Base-by-base conservation (phyloP, 2,797 vertebrate species). In the Halcyon leucocephala region DNA sequence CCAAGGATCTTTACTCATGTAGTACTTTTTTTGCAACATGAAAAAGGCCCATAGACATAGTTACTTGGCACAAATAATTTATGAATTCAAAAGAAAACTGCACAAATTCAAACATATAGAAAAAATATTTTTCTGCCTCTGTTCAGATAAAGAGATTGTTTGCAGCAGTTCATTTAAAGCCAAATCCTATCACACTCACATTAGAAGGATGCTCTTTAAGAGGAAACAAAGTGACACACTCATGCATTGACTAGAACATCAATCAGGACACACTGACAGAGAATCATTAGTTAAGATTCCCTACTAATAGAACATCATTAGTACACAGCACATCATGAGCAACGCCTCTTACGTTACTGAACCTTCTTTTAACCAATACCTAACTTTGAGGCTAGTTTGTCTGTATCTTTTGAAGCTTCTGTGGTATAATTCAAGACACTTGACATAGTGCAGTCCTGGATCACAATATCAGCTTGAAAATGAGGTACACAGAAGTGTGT, bases 241-340 rank as follows among this genome's bases (percentile, higher is more conserved):
- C 14, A 92, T 74, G 35, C 3, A 7, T 52, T 87, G 64, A 69
- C 70, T 49, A 41, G 31, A 10, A 1, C 10, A 78, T 89, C 88
- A 54, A n/a, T 72, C 29, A 76, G 33, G 62, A 84, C 54, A 79
- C 0, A 0, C 29, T 74, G 76, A 83, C n/a, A 57, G 29, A 52
- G 44, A 73, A 77, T 17, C 33, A 82, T 81, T 78, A 86, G 84
- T 65, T 37, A 87, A 83, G 44, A 89, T n/a, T 82, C 48, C 14
- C 65, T 71, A 26, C 55, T 80, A 91, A 80, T n/a, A 89, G 64
- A 70, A 92, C 92, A 88, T 55, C 31, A 33, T 62, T 79, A 92
- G 51, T 51, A 74, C 31, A 86, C 22, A 90, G 72, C 33, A 46
- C 19, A 83, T 20, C n/a, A 71, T 49, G 31, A 61, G 35, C 26